phyloP scores from a whole-genome alignment of 1,140 invertebrate species.

The Neomicropteryx cornuta region DNA sequence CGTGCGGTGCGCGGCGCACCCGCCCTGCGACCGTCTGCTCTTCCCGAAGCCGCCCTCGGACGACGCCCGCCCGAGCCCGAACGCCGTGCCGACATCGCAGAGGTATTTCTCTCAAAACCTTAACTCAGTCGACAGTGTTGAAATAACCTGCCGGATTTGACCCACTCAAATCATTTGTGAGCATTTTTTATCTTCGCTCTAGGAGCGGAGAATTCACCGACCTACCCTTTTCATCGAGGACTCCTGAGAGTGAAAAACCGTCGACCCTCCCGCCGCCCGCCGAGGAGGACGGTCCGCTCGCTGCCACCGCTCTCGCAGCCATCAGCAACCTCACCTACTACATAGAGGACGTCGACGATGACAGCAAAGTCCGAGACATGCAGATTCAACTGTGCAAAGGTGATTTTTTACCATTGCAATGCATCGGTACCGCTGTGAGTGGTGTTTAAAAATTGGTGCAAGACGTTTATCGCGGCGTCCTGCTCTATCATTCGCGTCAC shows the following conservation, averaged over 20 bases:
- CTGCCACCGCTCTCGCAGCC: conserved; percentile 28
- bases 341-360: conserved; percentile 22
- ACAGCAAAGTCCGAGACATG: conserved; percentile 19
- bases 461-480: background rate
- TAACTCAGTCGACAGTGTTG: no score
- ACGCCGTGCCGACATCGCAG: no score
- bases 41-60: conserved; percentile 9
- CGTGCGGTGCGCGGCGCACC: conserved; percentile 24
- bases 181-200: no score
- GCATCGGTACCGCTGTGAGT: no score
- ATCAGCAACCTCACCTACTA: conserved; percentile 38
- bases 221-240: no score
- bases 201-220: no score
- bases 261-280: no score
- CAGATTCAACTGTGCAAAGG: conserved; percentile 29
- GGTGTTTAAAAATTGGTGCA: background rate
- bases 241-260: no score
- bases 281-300: conserved; percentile 27
- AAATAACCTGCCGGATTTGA: no score
- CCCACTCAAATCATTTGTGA: no score
- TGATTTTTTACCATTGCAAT: conserved; percentile 12
- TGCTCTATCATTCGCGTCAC: no score
- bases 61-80: conserved; percentile 12
- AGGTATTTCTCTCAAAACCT: no score
- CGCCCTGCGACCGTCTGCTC: conserved; percentile 16